These are phyloP conservation scores for Notamacropus eugenii DNA, from an alignment of 2,797 vertebrate genomes.

Conservation along the genomic window DNA sequence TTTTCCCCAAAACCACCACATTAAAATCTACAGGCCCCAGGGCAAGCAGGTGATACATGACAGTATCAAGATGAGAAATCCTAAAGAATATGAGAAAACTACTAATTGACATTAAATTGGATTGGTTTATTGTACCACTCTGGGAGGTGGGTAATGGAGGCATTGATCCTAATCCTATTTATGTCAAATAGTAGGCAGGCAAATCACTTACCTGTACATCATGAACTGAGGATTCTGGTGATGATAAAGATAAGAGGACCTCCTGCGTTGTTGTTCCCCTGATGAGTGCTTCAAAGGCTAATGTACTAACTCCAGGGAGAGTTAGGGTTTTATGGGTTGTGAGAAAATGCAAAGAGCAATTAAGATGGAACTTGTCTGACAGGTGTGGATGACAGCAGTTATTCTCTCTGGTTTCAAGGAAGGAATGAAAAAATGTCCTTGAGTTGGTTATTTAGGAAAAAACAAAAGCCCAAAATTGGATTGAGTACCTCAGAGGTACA, in stretches of 20 bases:
- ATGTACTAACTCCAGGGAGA: constrained; percentile 58
- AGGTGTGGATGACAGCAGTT: constrained; percentile 67
- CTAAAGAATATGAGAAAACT: constrained; percentile 30
- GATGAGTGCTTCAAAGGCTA: constrained; percentile 64
- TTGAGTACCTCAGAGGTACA: constrained; percentile 58
- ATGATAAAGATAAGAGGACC: constrained; percentile 20
- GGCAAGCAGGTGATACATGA: neutral
- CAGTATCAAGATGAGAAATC: neutral
- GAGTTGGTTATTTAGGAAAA: constrained; percentile 74
- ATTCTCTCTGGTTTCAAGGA: constrained; percentile 51
- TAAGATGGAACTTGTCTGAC: constrained; percentile 75
- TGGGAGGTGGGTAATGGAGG: neutral
- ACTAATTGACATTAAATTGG: neutral
- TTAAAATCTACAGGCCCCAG: constrained; percentile 10
- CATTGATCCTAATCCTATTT: constrained; percentile 21
- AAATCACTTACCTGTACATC: constrained; percentile 78
- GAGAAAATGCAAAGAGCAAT: constrained; percentile 56
- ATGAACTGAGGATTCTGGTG: constrained; percentile 27
- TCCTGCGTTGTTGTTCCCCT: constrained; percentile 48
- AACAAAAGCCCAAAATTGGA: constrained; percentile 57
- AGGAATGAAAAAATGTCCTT: constrained; percentile 76
- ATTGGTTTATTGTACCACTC: neutral
- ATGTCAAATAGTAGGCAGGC: constrained; percentile 44
- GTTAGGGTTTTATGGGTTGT: constrained; percentile 71
- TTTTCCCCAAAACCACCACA: neutral